Base-by-base conservation (phyloP, 2,888 invertebrate genomes). In the Epinotia demarniana region DNA sequence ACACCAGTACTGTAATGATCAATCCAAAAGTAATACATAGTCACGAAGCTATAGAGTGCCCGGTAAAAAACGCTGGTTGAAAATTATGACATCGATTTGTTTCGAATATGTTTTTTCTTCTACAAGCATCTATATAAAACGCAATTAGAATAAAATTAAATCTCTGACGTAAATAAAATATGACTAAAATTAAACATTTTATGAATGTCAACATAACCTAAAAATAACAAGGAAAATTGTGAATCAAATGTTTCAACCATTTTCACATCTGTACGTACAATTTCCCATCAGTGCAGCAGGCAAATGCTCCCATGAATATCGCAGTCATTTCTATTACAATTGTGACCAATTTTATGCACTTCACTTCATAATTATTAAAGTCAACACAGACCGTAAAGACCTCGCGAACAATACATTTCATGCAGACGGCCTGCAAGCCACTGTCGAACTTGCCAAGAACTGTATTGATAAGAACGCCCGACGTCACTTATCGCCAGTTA, bases 401-500 rank as follows among this genome's bases (percentile, higher is more conserved):
- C 78, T 78, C 81, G 74, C 77, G 79, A 79, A 79, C 81, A 82
- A 86, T 84, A 83, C 88, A 81, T 83, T 87, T 88, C 89, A 81
- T 84, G 82, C 80, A 81, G 88, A 84, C 87, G 85, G 84, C 80
- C 85, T 85, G 83, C 81, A 81, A 80, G 79, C 84, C 84, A 93
- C 92, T 93, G 92, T 85, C 87, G 88, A 85, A 86, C 85, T 83
- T 84, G 81, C 85, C 86, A 87, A 89, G 85, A 89, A 86, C 87
- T 85, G 85, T 90, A 90, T 92, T 91, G 93, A 93, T 93, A 93
- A 92, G 88, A 86, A 79, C 79, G 79, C 77, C 74, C 80, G 77
- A 89, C 90, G 89, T 90, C 91, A 92, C 87, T 90, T 89, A 90
- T 90, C 90, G 82, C 82, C 85, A 90, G 91, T 86, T 93, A 91